Percentiles rank a stretch among this genome's conserved stretches.
phyloP scores from a whole-genome alignment of 1,140 invertebrate genomes.

The Ceratina australensis region DNA sequence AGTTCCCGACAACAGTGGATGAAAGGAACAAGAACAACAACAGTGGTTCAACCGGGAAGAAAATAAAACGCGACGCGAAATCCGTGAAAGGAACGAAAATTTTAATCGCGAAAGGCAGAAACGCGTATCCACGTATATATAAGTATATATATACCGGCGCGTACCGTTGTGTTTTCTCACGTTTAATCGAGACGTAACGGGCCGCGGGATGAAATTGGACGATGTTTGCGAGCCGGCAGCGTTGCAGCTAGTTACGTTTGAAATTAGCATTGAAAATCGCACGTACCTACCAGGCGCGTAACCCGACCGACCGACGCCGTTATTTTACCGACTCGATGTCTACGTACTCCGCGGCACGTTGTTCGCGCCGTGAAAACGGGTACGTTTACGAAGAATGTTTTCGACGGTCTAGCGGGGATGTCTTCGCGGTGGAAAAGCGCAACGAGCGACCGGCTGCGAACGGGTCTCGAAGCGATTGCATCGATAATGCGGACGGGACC shows the following conservation, averaged over 20 bases:
- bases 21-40: background rate
- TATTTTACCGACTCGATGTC: background rate
- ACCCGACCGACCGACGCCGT: background rate
- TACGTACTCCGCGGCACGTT: background rate
- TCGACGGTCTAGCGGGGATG: background rate
- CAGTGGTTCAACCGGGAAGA: background rate
- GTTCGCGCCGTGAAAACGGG: background rate
- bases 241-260: constrained; percentile 37
- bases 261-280: constrained; percentile 60
- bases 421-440: background rate
- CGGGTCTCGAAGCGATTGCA: background rate
- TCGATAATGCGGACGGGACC: constrained; percentile 13
- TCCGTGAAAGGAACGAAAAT: constrained; percentile 2
- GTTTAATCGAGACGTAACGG: constrained; percentile 33
- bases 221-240: constrained; percentile 27
- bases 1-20: background rate
- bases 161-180: constrained; percentile 17
- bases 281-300: too few species aligned
- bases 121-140: background rate
- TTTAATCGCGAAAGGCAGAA: constrained; percentile 40
- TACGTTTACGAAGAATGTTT: background rate
- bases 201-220: constrained; percentile 47
- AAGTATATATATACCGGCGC: too few species aligned
- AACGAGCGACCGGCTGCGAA: background rate
- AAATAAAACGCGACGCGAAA: background rate